Evolutionary conservation across 1,140 invertebrate species (phyloP).

Genomic region (Cyclina sinensis): DNA sequence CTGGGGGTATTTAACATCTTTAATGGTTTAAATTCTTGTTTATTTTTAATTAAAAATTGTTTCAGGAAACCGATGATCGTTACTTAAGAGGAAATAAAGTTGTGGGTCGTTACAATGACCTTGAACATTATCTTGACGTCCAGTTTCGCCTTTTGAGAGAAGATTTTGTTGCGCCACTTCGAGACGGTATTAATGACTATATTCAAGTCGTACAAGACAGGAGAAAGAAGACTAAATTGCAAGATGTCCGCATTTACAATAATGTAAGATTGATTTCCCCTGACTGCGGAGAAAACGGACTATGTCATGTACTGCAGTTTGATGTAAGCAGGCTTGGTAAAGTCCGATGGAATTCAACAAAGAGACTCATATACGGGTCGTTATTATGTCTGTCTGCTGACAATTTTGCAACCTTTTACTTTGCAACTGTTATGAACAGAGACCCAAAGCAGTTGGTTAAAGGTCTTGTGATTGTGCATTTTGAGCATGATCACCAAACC

Average conservation of each 20-base stretch:
- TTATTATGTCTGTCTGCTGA: conserved; percentile 91
- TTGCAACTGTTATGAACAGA: conserved; percentile 90
- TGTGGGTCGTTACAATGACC: conserved; percentile 89
- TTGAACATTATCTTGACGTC: conserved; percentile 92
- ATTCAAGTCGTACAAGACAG: conserved; percentile 42
- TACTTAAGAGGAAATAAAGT: conserved; percentile 89
- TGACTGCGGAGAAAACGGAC: conserved; percentile 67
- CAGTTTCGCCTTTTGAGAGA: conserved; percentile 92
- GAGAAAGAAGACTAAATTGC: conserved; percentile 12
- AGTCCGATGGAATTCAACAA: conserved; percentile 85
- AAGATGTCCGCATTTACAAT: conserved; percentile 78
- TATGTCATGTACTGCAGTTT: conserved; percentile 78
- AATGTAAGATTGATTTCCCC: conserved; percentile 73
- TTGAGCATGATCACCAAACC: conserved; percentile 70
- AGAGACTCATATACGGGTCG: conserved; percentile 91
- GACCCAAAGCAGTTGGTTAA: conserved; percentile 83
- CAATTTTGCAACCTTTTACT: conserved; percentile 90
- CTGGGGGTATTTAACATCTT: too few relatives aligned
- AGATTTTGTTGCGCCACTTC: conserved; percentile 88
- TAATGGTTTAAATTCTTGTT: too few relatives aligned
- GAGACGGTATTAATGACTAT: conserved; percentile 83
- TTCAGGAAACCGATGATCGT: too few relatives aligned
- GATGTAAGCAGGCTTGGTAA: conserved; percentile 74
- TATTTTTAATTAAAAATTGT: too few relatives aligned
- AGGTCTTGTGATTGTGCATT: conserved; percentile 82